phyloP scores from a whole-genome alignment of 2,797 vertebrate species.

The Macrochelys suwanniensis region DNA sequence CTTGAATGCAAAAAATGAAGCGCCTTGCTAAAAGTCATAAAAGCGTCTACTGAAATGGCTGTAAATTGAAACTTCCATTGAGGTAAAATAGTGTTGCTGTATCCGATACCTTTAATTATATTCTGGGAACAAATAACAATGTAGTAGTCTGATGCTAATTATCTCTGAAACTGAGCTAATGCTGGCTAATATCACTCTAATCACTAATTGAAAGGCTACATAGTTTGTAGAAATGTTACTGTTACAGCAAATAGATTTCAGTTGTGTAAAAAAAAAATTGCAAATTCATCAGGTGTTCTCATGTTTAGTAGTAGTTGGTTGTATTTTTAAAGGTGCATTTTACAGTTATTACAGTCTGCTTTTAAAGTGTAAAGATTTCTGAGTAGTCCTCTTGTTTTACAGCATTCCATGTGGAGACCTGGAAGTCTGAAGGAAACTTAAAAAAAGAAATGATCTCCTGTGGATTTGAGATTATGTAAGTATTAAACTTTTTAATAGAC shows the following conservation, averaged over 20 bases:
- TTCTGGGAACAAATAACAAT: neutral
- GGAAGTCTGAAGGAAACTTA: conserved; percentile 38
- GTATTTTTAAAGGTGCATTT: neutral
- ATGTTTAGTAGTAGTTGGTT: neutral
- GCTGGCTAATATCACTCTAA: neutral
- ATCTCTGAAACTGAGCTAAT: neutral
- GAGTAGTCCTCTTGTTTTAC: conserved; percentile 47
- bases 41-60: neutral
- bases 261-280: neutral
- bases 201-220: neutral
- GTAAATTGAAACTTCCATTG: neutral
- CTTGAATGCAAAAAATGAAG: conserved; percentile 32
- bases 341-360: neutral
- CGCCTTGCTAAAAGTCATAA: conserved; percentile 13
- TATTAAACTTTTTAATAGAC: conserved; percentile 9
- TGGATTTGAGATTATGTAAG: conserved; percentile 47
- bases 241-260: neutral
- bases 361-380: conserved; percentile 13
- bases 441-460: conserved; percentile 54
- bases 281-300: neutral
- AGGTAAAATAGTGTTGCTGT: neutral
- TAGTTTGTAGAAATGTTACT: neutral
- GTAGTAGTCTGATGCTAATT: neutral
- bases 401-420: conserved; percentile 59
- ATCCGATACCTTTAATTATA: neutral